Evolutionary conservation across 2,797 vertebrate species (phyloP).

Genomic region (Euthynnus affinis): DNA sequence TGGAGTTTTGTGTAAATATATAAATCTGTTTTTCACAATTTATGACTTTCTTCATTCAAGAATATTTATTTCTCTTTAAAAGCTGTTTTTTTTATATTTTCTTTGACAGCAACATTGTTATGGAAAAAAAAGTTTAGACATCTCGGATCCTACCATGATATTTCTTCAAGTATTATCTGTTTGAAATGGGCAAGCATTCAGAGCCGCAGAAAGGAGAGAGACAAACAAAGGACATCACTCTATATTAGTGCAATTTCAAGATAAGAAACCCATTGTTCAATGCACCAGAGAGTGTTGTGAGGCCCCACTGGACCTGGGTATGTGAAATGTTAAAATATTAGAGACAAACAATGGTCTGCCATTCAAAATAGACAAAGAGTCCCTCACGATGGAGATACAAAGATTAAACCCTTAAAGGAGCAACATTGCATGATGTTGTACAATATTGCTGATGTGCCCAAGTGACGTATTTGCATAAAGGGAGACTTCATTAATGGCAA

Average conservation of each 20-base stretch:
- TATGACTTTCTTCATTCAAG: neutral
- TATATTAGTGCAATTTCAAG: slow-evolving; percentile 18
- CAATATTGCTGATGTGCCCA: slow-evolving; percentile 2
- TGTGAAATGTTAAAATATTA: slow-evolving; percentile 33
- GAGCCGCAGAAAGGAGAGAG: neutral
- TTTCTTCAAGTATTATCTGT: slow-evolving; percentile 26
- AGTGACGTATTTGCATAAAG: slow-evolving; percentile 14
- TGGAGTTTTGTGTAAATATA: neutral
- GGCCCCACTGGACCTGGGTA: neutral
- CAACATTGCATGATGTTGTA: slow-evolving; percentile 13
- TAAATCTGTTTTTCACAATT: neutral
- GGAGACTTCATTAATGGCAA: neutral
- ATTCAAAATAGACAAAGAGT: slow-evolving; percentile 40
- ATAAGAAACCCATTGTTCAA: slow-evolving; percentile 41
- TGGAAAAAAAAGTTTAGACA: neutral
- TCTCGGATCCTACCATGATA: neutral
- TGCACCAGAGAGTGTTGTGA: neutral
- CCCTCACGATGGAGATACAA: neutral
- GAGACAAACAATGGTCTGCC: slow-evolving; percentile 15
- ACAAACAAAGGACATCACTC: slow-evolving; percentile 31
- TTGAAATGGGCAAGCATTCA: slow-evolving; percentile 28
- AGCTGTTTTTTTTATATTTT: neutral
- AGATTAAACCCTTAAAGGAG: slow-evolving; percentile 26
- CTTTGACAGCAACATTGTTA: neutral
- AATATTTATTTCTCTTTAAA: neutral